Evolutionary conservation across 2,888 invertebrate species (phyloP).

Genomic region (Nomada fabriciana): DNA sequence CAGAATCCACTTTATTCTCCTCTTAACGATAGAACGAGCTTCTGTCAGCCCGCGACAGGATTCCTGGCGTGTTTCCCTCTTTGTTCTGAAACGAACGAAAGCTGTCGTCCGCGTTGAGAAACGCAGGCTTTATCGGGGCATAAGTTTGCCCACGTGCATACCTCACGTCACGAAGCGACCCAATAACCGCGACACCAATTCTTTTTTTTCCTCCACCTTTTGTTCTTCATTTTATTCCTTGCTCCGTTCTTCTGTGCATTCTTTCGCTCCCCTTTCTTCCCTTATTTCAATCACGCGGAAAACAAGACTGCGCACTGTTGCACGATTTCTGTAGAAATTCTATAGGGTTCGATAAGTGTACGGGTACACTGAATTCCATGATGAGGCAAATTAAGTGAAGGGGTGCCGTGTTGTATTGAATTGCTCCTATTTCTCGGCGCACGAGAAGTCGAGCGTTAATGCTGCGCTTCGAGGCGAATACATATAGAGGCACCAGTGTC

Average conservation of each 20-base stretch:
- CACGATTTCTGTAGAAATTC: too few species aligned
- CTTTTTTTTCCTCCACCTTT: background rate
- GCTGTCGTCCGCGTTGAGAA: slow-evolving; percentile 4
- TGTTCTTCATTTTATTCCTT: too few species aligned
- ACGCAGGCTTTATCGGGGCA: slow-evolving; percentile 15
- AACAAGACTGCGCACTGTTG: too few species aligned
- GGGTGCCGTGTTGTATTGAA: too few species aligned
- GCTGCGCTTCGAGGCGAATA: slow-evolving; percentile 10
- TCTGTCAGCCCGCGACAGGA: slow-evolving; percentile 17
- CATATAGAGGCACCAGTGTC: background rate
- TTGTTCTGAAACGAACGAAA: slow-evolving; percentile 3
- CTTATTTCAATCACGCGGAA: too few species aligned
- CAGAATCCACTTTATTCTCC: slow-evolving; percentile 24
- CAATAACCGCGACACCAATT: slow-evolving; percentile 63
- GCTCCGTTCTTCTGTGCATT: too few species aligned
- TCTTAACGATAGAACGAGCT: background rate
- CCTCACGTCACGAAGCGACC: slow-evolving; percentile 40
- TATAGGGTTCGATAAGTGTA: too few species aligned
- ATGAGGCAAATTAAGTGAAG: too few species aligned
- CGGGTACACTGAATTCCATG: too few species aligned
- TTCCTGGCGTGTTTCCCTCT: background rate
- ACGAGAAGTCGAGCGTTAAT: background rate
- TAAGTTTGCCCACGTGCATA: slow-evolving; percentile 24
- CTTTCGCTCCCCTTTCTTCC: too few species aligned
- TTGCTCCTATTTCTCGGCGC: too few species aligned